Percentiles rank a stretch among this genome's conserved stretches.
Conservation (phyloP, 2,888 invertebrate genomes). For the Apamea anceps region DNA sequence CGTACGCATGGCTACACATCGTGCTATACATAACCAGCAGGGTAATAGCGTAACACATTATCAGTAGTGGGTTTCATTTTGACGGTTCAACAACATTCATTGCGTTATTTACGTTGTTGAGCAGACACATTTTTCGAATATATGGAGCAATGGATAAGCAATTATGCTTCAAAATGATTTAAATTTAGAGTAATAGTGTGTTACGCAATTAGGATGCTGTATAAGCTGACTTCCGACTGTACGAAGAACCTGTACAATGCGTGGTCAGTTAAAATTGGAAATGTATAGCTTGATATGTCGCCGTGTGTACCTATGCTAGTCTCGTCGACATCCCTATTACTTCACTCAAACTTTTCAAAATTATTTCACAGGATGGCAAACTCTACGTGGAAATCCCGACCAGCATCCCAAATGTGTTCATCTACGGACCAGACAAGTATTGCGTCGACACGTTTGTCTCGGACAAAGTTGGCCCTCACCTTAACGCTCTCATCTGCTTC, state of each 20-base stretch:
- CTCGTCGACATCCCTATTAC: background rate
- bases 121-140: no score
- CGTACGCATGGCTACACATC: background rate
- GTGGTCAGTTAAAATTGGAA: background rate
- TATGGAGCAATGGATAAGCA: no score
- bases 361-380: slow-evolving; percentile 78
- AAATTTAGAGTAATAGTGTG: no score
- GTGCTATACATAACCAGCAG: background rate
- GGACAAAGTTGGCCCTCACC: slow-evolving; percentile 63
- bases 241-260: background rate
- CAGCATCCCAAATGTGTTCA: slow-evolving; percentile 72
- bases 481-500: slow-evolving; percentile 84
- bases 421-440: slow-evolving; percentile 78
- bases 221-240: background rate
- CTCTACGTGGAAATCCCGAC: slow-evolving; percentile 76
- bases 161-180: no score
- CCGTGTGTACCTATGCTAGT: background rate
- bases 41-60: no score
- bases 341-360: background rate
- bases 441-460: slow-evolving; percentile 84
- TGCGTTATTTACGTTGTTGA: no score
- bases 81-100: no score
- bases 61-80: no score
- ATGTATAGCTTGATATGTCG: no score
- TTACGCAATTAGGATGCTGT: background rate